These are phyloP conservation scores for Apocrypta bakeri DNA, from an alignment of 1,140 invertebrate species.

Conservation along the genomic window DNA sequence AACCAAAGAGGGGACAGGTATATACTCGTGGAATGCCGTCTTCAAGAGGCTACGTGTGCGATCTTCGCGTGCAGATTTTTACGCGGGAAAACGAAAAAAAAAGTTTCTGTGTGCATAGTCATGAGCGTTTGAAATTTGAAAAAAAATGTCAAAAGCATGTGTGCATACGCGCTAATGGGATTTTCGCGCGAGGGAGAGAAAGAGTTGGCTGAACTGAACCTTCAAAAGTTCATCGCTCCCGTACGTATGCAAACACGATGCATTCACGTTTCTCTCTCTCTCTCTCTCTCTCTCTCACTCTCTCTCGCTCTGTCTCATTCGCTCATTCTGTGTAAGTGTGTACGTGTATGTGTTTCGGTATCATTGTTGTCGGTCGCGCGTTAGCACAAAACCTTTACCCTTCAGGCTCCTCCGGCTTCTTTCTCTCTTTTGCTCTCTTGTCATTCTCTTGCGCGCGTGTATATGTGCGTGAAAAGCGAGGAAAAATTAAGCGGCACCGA, in stretches of 20 bases:
- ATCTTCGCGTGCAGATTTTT: conserved; percentile 43
- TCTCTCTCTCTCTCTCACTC: conserved; percentile 51
- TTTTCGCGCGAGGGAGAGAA: conserved; percentile 51
- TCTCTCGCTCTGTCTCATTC: conserved; percentile 51
- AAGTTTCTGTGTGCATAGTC: background rate
- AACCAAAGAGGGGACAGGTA: conserved; percentile 60
- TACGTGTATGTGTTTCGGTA: conserved; percentile 33
- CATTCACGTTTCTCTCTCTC: conserved; percentile 58
- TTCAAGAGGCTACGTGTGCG: conserved; percentile 53
- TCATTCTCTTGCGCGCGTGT: conserved; percentile 52
- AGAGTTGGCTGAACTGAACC: conserved; percentile 56
- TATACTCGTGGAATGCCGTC: conserved; percentile 66
- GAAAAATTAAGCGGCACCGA: conserved; percentile 19
- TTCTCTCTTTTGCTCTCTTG: conserved; percentile 37
- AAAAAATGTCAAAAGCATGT: conserved; percentile 5
- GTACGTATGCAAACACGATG: conserved; percentile 59
- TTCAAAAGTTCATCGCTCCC: conserved; percentile 70
- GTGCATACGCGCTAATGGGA: conserved; percentile 47
- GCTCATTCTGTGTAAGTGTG: conserved; percentile 1
- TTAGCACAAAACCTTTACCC: conserved; percentile 59
- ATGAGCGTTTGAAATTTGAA: background rate
- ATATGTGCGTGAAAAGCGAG: conserved; percentile 56
- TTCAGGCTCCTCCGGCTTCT: conserved; percentile 52
- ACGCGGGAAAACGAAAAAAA: background rate
- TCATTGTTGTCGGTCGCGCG: conserved; percentile 64